Conservation (phyloP, 2,113 vertebrate genomes). For the Oreochromis tanganicae region DNA sequence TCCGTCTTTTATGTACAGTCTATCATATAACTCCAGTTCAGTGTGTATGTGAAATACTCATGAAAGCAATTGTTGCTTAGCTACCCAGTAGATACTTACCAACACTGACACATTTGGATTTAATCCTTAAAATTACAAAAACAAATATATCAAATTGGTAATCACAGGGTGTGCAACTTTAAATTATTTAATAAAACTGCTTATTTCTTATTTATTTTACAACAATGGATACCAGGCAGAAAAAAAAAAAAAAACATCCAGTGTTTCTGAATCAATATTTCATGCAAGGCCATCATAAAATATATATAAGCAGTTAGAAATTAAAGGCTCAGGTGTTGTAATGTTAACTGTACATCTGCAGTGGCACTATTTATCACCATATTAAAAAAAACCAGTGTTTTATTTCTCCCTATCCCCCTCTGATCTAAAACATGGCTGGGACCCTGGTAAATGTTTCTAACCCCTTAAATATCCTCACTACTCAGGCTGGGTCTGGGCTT, state of each 20-base stretch:
- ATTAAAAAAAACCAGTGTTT: rapidly evolving
- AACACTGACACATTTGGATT: background rate
- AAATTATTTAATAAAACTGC: background rate
- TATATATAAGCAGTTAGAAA: background rate
- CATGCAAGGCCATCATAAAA: background rate
- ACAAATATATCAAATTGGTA: background rate
- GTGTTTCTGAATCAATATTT: slow-evolving; percentile 15
- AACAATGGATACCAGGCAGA: background rate
- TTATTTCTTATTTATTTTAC: background rate
- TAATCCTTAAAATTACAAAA: background rate
- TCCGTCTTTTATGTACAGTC: background rate
- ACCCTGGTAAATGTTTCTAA: background rate
- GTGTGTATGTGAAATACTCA: background rate
- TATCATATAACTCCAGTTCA: background rate
- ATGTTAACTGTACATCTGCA: background rate
- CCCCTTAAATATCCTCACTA: background rate
- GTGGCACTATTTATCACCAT: background rate
- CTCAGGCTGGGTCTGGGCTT: background rate
- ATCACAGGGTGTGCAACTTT: background rate
- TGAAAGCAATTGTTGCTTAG: background rate
- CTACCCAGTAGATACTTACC: background rate
- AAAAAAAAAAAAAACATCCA: background rate
- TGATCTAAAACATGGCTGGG: background rate
- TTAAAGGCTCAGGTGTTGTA: background rate
- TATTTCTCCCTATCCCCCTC: background rate